Conservation (phyloP, 1,140 invertebrate species). For the Diorhabda elongata region DNA sequence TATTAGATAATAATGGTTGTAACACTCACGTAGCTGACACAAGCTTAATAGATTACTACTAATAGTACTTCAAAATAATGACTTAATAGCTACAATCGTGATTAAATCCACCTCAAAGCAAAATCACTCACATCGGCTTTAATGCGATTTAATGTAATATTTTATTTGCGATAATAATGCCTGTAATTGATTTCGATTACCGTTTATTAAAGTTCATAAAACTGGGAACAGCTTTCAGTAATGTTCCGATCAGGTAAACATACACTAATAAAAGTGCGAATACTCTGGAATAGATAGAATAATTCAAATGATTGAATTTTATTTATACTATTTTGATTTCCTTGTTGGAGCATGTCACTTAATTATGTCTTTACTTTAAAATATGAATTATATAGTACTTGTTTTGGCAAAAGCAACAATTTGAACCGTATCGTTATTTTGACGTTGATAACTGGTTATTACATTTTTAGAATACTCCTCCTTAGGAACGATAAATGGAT, state of each 20-base stretch:
- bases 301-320: too few relatives aligned
- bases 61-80: slow-evolving; percentile 1
- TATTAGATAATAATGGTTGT: background rate
- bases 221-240: background rate
- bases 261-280: too few relatives aligned
- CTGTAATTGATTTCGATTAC: slow-evolving; percentile 2
- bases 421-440: too few relatives aligned
- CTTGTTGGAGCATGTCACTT: too few relatives aligned
- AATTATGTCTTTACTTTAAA: too few relatives aligned
- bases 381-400: too few relatives aligned
- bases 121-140: background rate
- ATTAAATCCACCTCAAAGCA: background rate
- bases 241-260: too few relatives aligned
- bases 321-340: too few relatives aligned
- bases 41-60: background rate
- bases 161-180: background rate
- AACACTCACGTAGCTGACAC: background rate
- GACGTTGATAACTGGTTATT: background rate
- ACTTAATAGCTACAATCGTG: slow-evolving; percentile 2
- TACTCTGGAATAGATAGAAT: too few relatives aligned
- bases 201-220: background rate
- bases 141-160: slow-evolving; percentile 1
- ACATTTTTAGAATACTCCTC: background rate
- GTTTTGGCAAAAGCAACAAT: too few relatives aligned
- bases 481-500: background rate